Evolutionary conservation across 1,140 invertebrate genomes (phyloP), one percentile per base, ranked within the genome.

Genomic region (Calliphora vicina): DNA sequence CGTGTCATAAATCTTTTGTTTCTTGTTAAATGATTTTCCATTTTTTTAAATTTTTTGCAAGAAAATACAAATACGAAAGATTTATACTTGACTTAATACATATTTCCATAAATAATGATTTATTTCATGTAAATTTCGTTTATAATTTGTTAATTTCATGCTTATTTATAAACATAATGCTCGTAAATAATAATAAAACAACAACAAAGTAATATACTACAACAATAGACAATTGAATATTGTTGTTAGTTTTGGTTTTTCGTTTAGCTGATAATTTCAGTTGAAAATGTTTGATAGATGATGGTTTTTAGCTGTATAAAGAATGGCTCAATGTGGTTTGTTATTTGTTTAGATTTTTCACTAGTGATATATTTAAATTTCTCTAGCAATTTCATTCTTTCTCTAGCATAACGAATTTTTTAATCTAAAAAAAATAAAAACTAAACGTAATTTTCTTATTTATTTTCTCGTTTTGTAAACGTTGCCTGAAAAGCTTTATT

Each of bases 111-210:
- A 43, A 78, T 78, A 17, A 78, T 78, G 23, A 67, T 26, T 78
- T 78, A 45, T 43, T 78, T 26, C 71, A 35, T 15, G 27, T 17
- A 35, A n/a, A 8, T n/a, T 50, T 50, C 4, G 45, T 50, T 13
- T 74, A 74, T 74, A 26, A 74, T 74, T 78, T 78, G 35, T 78
- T 78, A 78, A 78, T 78, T 78, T 78, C 74, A 78, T 78, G 74
- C 74, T 78, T 78, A 43, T 78, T 78, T 74, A 74, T 50, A 17
- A 17, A 17, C 12, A 50, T 50, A 50, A 50, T 50, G 35, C 35
- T 35, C 35, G 35, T 35, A 35, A 35, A 35, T 35, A 35, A 35
- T 6, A 35, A 35, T n/a, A n/a, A n/a, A n/a, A n/a, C n/a, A n/a
- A 35, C 10, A 35, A 35, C 35, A 8, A 35, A 35, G 10, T 8